Conservation (phyloP, 2,113 vertebrate genomes). For the Zosterops japonicus region DNA sequence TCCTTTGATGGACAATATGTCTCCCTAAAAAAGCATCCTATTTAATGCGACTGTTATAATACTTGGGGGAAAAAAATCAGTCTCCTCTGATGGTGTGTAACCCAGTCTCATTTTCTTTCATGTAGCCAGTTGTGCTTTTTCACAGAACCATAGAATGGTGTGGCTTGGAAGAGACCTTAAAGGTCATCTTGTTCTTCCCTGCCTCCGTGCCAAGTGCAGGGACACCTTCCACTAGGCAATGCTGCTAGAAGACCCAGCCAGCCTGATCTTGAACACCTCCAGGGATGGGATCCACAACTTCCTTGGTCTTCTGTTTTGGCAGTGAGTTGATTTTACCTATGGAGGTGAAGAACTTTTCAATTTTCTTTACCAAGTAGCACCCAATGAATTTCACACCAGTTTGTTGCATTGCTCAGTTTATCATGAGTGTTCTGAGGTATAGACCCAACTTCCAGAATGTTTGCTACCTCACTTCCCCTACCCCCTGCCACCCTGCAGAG, state of each 20-base stretch:
- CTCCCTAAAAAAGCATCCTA: background rate
- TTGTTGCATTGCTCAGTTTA: background rate
- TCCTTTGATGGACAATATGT: background rate
- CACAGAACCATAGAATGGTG: background rate
- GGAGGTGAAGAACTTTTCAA: background rate
- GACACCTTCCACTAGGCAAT: background rate
- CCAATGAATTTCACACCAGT: background rate
- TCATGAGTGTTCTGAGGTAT: background rate
- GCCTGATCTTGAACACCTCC: background rate
- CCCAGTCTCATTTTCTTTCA: background rate
- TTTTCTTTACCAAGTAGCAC: background rate
- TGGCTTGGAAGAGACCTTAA: background rate
- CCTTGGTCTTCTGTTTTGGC: background rate
- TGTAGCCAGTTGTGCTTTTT: background rate
- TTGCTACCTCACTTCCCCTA: background rate
- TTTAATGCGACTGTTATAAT: background rate
- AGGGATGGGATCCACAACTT: background rate
- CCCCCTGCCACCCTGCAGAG: rapidly evolving
- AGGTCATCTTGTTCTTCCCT: background rate
- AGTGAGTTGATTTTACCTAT: background rate
- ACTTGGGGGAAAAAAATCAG: background rate
- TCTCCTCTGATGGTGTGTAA: background rate
- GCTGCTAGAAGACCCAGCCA: background rate
- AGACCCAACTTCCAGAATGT: rapidly evolving
- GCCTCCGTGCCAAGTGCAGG: background rate